phyloP scores from a whole-genome alignment of 2,797 vertebrate species.

The Melanotaenia parkinsoni region DNA sequence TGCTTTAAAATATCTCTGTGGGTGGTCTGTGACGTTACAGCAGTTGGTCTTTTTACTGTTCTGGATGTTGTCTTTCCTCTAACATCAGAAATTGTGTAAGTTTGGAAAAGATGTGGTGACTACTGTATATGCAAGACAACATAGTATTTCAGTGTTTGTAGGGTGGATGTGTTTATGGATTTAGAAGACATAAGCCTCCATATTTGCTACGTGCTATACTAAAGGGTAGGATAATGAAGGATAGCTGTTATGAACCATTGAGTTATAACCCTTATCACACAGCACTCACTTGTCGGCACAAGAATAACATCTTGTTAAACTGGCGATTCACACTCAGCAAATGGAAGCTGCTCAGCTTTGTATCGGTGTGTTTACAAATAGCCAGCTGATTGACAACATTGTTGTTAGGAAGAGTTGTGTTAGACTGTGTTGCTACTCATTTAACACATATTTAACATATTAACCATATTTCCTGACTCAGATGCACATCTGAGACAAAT shows the following conservation, averaged over 20 bases:
- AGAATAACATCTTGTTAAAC: not conserved
- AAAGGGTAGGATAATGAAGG: conserved; percentile 36
- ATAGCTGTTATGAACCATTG: conserved; percentile 13
- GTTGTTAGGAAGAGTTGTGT: not conserved
- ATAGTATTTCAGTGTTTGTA: conserved; percentile 11
- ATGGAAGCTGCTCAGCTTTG: no score
- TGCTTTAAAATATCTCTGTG: conserved; percentile 36
- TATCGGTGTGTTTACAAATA: not conserved
- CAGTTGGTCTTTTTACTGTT: not conserved
- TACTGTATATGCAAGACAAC: conserved; percentile 3
- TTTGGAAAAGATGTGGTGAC: not conserved
- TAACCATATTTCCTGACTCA: not conserved
- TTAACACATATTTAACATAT: no score
- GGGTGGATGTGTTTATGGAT: conserved; percentile 19
- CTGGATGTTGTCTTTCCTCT: conserved; percentile 20
- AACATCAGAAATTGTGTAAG: conserved; percentile 1
- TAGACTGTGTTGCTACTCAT: no score
- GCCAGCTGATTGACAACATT: not conserved
- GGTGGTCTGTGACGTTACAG: conserved; percentile 58
- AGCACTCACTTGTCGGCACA: not conserved
- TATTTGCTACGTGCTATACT: conserved; percentile 15
- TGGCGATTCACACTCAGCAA: not conserved
- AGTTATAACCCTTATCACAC: conserved; percentile 2
- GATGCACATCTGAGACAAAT: no score
- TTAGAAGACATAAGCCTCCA: conserved; percentile 1